Conservation (phyloP, 2,797 vertebrate genomes). For the Holocentrus rufus region DNA sequence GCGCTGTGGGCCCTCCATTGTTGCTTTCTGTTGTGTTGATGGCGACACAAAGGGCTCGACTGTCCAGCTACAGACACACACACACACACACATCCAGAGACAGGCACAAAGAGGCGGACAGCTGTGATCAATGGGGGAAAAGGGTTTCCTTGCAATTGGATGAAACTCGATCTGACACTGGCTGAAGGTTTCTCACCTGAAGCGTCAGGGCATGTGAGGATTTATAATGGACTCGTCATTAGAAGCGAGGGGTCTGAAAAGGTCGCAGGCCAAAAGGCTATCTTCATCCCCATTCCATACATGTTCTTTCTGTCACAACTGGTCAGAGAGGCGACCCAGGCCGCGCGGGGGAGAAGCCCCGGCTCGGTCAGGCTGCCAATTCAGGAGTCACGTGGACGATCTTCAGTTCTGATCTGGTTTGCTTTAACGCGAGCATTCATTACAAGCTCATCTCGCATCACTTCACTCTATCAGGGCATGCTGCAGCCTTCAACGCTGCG, state of each 20-base stretch:
- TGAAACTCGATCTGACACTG: not conserved
- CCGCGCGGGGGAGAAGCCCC: not conserved
- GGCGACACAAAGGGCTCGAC: not conserved
- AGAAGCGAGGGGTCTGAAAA: conserved; percentile 1
- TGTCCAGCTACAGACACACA: conserved; percentile 1
- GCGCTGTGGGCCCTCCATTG: not conserved
- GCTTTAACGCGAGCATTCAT: conserved; percentile 39
- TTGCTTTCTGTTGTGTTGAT: conserved; percentile 10
- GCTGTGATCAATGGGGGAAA: not conserved
- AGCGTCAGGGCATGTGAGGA: not conserved
- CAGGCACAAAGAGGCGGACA: not conserved
- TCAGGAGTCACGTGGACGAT: conserved; percentile 31
- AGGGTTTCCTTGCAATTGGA: no score
- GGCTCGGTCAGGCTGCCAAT: conserved; percentile 20
- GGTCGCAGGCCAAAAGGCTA: conserved; percentile 22
- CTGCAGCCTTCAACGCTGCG: not conserved
- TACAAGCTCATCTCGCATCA: conserved; percentile 12
- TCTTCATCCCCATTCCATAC: conserved; percentile 27
- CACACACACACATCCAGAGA: not conserved
- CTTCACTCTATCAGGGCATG: not conserved
- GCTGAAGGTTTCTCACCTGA: not conserved
- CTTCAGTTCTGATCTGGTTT: conserved; percentile 43
- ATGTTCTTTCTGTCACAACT: conserved; percentile 31
- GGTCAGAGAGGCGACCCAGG: not conserved
- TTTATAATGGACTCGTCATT: not conserved